phyloP scores from a whole-genome alignment of 2,797 vertebrate genomes.

The Tokudaia tokunoshimensis region DNA sequence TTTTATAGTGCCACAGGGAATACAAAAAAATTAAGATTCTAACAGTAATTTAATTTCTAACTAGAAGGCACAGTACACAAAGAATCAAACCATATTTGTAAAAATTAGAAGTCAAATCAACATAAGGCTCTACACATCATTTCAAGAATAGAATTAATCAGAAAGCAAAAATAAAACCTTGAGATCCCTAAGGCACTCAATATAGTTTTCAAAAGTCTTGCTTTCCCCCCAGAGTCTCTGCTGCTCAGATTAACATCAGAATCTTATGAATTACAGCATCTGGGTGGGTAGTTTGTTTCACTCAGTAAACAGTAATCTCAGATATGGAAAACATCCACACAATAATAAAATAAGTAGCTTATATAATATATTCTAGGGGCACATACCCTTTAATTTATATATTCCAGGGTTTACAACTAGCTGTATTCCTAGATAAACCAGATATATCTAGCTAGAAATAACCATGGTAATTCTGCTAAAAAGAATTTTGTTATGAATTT shows the following conservation, averaged over 20 bases:
- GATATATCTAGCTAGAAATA: not conserved
- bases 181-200: not conserved
- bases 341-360: not conserved
- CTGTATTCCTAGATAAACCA: not conserved
- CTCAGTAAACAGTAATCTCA: not conserved
- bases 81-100: not conserved
- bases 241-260: not conserved
- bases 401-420: not conserved
- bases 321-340: not conserved
- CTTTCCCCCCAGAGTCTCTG: not conserved
- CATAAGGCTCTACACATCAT: not conserved
- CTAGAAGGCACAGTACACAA: not conserved
- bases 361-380: not conserved
- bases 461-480: not conserved
- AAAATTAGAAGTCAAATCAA: not conserved
- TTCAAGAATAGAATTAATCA: not conserved
- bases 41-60: slow-evolving; percentile 24
- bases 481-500: not conserved
- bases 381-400: not conserved
- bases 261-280: not conserved
- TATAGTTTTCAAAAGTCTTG: not conserved
- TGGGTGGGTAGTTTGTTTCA: not conserved
- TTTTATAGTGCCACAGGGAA: not conserved
- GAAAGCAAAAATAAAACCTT: not conserved
- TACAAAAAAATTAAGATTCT: not conserved